Evolutionary conservation across 2,797 vertebrate species (phyloP), one percentile per base, ranked within the genome.

Genomic region (Rhynchonycteris naso): DNA sequence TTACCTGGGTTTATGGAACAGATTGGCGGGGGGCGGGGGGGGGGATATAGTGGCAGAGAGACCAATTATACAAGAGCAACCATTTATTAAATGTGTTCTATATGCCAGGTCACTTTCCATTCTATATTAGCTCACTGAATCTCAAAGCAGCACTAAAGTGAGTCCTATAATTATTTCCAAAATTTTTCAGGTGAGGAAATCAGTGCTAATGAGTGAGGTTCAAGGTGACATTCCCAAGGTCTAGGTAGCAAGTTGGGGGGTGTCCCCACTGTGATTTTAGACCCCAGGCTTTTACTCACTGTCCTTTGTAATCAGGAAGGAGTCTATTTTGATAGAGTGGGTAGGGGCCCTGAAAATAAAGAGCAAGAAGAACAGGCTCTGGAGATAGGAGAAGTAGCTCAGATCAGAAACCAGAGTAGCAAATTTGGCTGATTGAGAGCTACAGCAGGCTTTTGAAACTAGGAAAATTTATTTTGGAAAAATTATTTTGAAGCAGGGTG

Each of bases 71-170:
- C n/a, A 85, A 69, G 8, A 93, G 15, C 33, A 54, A 71, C 11
- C 28, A 13, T 91, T 59, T 88, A 61, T 71, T 93, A 54, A 65
- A 75, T 74, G 56, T 8, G 5, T 75, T 59, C 61, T 93, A 9
- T 68, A 87, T 82, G 54, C 52, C 33, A 87, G 15, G 16, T 52
- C 38, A 86, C 52, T 90, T 91, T 58, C 13, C 63, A 19, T 95
- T 90, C 66, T 86, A 93, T 68, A 68, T 91, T 79, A 93, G 59
- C 16, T 93, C 9, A 26, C 33, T 93, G 43, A 88, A 16, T 95
- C 63, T 94, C 86, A 91, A 0, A 86, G 56, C 63, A 82, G 8
- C 35, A 75, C 68, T 88, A 74, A 95, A 74, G 33, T 79, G 58
- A 47, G 47, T 80, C 28, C 47, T 95, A 4, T 69, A 66, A 65